phyloP scores from a whole-genome alignment of 2,888 invertebrate species.

The Metacarcinus magister region DNA sequence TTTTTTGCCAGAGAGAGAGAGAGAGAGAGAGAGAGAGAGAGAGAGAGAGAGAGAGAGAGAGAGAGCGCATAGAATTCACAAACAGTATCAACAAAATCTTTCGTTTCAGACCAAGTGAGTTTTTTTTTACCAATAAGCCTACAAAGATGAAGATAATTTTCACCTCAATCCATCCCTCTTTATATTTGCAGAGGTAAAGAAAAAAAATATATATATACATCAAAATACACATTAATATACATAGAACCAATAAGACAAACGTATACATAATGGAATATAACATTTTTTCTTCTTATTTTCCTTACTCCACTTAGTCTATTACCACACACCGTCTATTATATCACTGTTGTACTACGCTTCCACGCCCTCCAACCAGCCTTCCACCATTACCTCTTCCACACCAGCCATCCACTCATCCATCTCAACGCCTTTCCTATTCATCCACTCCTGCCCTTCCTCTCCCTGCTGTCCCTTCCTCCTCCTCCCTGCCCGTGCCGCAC shows the following conservation, averaged over 20 bases:
- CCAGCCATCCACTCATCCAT: not conserved
- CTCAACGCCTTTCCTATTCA: not conserved
- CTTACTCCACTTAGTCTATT: not conserved
- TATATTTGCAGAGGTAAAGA: too few relatives aligned
- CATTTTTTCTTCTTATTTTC: not conserved
- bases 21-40: not conserved
- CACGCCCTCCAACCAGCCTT: too few relatives aligned
- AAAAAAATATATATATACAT: too few relatives aligned
- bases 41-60: conserved; percentile 7
- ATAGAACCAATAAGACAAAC: too few relatives aligned
- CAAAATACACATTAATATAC: too few relatives aligned
- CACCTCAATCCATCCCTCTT: not conserved
- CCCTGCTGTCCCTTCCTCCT: not conserved
- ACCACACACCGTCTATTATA: too few relatives aligned
- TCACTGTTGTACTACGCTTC: too few relatives aligned
- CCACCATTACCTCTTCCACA: too few relatives aligned
- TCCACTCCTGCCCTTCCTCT: not conserved
- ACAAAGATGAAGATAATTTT: not conserved
- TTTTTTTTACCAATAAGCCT: too few relatives aligned
- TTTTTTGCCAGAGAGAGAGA: conserved; percentile 18
- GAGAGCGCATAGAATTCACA: not conserved
- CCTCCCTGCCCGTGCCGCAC: not conserved
- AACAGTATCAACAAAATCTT: too few relatives aligned
- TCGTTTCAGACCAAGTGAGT: too few relatives aligned
- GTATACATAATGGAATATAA: too few relatives aligned